These are phyloP conservation scores for Phrixothrix hirtus DNA, from an alignment of 2,888 invertebrate genomes.

Conservation along the genomic window DNA sequence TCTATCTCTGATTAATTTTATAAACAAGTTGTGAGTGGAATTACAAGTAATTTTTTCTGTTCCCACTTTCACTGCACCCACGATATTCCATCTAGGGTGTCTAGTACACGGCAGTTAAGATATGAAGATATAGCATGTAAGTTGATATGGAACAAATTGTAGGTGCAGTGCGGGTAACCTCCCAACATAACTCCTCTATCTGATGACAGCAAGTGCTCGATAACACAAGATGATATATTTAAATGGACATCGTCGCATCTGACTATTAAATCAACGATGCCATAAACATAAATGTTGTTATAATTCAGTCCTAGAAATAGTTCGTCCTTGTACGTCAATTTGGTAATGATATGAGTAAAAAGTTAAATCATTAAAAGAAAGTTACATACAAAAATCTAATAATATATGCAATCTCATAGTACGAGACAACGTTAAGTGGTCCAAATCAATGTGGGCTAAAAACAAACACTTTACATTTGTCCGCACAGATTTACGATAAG, in stretches of 20 bases:
- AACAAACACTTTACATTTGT: conserved; percentile 47
- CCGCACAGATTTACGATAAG: conserved; percentile 46
- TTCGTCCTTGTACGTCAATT: too few species aligned
- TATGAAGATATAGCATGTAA: conserved; percentile 53
- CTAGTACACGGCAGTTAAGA: conserved; percentile 47
- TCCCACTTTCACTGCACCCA: conserved; percentile 36
- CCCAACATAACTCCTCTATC: conserved; percentile 44
- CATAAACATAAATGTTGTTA: conserved; percentile 18
- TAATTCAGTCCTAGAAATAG: conserved; percentile 9
- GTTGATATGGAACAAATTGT: conserved; percentile 55
- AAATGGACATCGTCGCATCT: conserved; percentile 29
- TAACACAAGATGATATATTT: conserved; percentile 37
- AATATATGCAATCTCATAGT: conserved; percentile 19
- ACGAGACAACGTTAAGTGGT: conserved; percentile 39
- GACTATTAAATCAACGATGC: conserved; percentile 29
- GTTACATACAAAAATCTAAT: conserved; percentile 1
- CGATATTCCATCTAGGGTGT: conserved; percentile 49
- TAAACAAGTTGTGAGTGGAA: too few species aligned
- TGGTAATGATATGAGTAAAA: too few species aligned
- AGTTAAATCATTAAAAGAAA: too few species aligned
- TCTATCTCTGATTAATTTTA: too few species aligned
- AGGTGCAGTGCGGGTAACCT: conserved; percentile 50
- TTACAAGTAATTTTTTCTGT: too few species aligned
- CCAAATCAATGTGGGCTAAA: conserved; percentile 40
- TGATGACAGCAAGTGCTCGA: conserved; percentile 47